phyloP scores from a whole-genome alignment of 2,113 vertebrate species.

The Phodopus roborovskii region DNA sequence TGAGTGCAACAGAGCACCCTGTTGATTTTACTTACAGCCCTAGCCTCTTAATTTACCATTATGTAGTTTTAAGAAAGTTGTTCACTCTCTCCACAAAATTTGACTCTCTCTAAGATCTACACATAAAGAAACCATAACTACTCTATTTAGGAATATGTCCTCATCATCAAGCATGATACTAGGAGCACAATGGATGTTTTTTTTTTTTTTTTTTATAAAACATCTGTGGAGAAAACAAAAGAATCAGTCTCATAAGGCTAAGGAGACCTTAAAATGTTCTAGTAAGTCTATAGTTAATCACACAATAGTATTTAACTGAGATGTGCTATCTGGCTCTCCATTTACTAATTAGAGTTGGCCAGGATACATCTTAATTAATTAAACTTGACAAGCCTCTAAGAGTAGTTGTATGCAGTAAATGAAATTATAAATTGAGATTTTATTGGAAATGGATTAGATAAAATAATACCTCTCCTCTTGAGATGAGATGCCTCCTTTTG shows the following conservation, averaged over 20 bases:
- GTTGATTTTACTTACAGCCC: background rate
- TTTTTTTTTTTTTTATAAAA: background rate
- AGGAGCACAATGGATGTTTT: background rate
- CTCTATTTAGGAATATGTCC: background rate
- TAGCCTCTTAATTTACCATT: background rate
- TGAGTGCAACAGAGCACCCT: background rate
- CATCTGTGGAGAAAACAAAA: background rate
- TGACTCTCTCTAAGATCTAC: background rate
- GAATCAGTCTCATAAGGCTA: background rate
- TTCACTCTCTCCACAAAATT: background rate
- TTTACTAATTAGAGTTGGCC: background rate
- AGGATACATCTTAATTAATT: constrained; percentile 18
- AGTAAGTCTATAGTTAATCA: background rate
- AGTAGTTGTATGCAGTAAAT: background rate
- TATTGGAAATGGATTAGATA: background rate
- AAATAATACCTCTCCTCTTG: constrained; percentile 25
- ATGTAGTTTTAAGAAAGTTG: background rate
- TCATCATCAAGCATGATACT: background rate
- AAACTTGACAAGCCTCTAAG: background rate
- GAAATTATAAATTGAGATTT: constrained; percentile 33
- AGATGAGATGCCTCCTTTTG: constrained; percentile 22
- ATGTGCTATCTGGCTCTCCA: background rate
- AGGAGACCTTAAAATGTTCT: background rate
- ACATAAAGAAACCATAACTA: background rate
- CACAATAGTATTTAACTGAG: background rate